Percentiles rank a stretch among this genome's conserved stretches.
Evolutionary conservation across 2,113 vertebrate species (phyloP).

Genomic region (Daphoenositta chrysoptera): DNA sequence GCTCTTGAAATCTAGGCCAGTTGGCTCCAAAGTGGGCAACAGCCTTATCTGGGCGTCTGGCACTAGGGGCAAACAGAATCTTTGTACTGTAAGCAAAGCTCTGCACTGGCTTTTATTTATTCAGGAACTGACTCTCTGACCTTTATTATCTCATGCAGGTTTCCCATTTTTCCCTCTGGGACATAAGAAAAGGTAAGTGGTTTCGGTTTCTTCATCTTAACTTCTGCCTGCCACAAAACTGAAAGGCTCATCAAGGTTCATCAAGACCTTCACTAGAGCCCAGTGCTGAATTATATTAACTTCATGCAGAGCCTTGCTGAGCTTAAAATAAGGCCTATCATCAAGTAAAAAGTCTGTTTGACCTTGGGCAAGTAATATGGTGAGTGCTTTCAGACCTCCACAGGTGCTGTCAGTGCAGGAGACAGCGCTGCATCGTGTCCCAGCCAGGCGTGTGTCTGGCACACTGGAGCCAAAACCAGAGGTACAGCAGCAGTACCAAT

Average conservation of each 20-base stretch:
- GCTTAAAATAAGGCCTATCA: not conserved
- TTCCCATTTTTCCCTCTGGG: not conserved
- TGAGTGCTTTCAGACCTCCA: not conserved
- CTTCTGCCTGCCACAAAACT: not conserved
- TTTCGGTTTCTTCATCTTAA: not conserved
- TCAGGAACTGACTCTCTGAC: not conserved
- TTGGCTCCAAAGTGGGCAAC: not conserved
- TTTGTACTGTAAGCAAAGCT: not conserved
- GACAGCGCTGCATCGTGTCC: rapidly evolving
- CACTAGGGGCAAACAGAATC: not conserved
- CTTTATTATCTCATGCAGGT: not conserved
- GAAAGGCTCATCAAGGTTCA: not conserved
- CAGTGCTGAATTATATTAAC: not conserved
- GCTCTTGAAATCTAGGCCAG: not conserved
- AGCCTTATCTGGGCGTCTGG: not conserved
- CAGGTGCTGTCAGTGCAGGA: not conserved
- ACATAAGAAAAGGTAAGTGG: not conserved
- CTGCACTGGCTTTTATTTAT: not conserved
- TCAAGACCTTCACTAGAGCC: not conserved
- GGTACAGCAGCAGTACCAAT: not conserved
- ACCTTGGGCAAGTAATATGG: not conserved
- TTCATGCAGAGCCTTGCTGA: not conserved
- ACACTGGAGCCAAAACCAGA: not conserved
- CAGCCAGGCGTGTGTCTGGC: not conserved
- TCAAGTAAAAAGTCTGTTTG: not conserved